Conservation (phyloP, 2,797 vertebrate genomes). For the Lacerta viridis region DNA sequence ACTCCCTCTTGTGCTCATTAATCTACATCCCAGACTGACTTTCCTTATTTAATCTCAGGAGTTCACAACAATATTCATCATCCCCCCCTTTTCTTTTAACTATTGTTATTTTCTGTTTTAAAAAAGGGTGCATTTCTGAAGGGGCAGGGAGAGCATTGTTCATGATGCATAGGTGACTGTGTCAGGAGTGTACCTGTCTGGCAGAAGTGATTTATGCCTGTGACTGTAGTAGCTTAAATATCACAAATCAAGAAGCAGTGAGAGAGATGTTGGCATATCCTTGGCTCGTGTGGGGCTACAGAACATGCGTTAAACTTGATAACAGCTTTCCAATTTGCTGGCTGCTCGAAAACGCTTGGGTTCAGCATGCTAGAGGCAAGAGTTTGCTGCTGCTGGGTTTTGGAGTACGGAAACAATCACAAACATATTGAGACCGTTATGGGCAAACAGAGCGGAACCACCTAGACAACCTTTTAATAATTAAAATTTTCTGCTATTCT, state of each 20-base stretch:
- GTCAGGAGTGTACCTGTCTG: slow-evolving; percentile 50
- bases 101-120: no score
- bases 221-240: slow-evolving; percentile 58
- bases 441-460: slow-evolving; percentile 76
- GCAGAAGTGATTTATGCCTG: slow-evolving; percentile 59
- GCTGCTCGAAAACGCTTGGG: slow-evolving; percentile 57
- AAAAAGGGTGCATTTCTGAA: not conserved
- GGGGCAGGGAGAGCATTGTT: slow-evolving; percentile 28
- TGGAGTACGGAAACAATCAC: slow-evolving; percentile 62
- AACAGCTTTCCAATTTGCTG: slow-evolving; percentile 71
- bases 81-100: no score
- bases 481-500: slow-evolving; percentile 75
- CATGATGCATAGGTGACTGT: slow-evolving; percentile 49
- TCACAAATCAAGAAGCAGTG: slow-evolving; percentile 66
- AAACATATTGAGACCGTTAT: slow-evolving; percentile 70
- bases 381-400: slow-evolving; percentile 64
- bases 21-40: no score
- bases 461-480: slow-evolving; percentile 74
- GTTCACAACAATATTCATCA: no score
- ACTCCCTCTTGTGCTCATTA: not conserved
- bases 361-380: slow-evolving; percentile 52
- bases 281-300: slow-evolving; percentile 54
- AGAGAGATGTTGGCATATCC: slow-evolving; percentile 55
- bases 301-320: slow-evolving; percentile 60
- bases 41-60: no score